A percentile compares a stretch with the other conserved stretches of the same genome.
These are phyloP conservation scores for Calliphora vomitoria DNA, from an alignment of 2,888 invertebrate species.

Conservation along the genomic window DNA sequence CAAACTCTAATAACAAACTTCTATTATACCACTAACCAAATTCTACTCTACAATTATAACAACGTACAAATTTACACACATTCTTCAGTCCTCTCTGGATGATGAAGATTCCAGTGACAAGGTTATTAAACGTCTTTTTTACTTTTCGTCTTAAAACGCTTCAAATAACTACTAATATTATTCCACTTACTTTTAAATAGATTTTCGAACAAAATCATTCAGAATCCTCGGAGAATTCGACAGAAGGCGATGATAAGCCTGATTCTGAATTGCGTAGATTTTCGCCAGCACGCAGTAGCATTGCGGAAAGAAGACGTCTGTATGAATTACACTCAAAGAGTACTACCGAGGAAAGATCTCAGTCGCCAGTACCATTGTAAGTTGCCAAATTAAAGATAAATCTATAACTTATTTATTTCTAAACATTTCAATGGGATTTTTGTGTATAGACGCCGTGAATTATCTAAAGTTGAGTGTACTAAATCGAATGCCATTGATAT, in stretches of 20 bases:
- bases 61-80: slow-evolving; percentile 67
- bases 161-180: not conserved
- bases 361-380: slow-evolving; percentile 90
- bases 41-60: slow-evolving; percentile 72
- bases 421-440: not conserved
- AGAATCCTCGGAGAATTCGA: slow-evolving; percentile 85
- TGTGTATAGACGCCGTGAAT: slow-evolving; percentile 87
- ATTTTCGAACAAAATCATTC: slow-evolving; percentile 84
- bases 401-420: not conserved
- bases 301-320: slow-evolving; percentile 91
- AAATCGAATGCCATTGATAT: slow-evolving; percentile 78
- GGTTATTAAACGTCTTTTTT: slow-evolving; percentile 78
- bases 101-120: slow-evolving; percentile 84
- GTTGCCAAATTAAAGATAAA: slow-evolving; percentile 78
- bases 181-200: slow-evolving; percentile 74
- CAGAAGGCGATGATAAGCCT: slow-evolving; percentile 85
- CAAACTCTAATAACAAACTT: slow-evolving; percentile 36
- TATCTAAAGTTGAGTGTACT: slow-evolving; percentile 83
- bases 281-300: slow-evolving; percentile 88
- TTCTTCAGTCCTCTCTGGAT: slow-evolving; percentile 81
- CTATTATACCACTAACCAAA: slow-evolving; percentile 75
- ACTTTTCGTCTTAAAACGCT: not conserved
- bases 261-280: slow-evolving; percentile 86
- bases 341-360: slow-evolving; percentile 88
- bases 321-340: slow-evolving; percentile 92